Conservation (phyloP, 1,140 invertebrate species). For the Adelges cooleyi region DNA sequence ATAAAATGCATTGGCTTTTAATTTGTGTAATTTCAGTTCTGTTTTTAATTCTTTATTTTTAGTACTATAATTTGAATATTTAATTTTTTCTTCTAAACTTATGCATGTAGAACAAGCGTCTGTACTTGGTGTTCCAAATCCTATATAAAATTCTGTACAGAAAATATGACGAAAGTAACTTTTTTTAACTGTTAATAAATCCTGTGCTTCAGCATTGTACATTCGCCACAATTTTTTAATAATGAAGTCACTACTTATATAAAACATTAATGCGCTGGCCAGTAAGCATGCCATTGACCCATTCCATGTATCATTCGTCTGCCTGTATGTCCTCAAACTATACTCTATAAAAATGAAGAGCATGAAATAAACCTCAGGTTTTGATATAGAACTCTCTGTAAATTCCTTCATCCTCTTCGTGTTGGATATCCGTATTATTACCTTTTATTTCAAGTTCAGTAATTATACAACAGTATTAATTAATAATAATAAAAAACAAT, state of each 20-base stretch:
- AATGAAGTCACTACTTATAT: slow-evolving; percentile 8
- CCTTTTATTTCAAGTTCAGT: no score
- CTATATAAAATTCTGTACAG: slow-evolving; percentile 31
- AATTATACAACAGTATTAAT: no score
- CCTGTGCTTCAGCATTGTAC: background rate
- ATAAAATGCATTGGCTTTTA: slow-evolving; percentile 36
- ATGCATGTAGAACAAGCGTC: slow-evolving; percentile 33
- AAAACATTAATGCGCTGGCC: no score
- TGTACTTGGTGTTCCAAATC: slow-evolving; percentile 31
- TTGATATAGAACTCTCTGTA: no score
- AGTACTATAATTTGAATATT: slow-evolving; percentile 20
- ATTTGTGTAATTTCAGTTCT: slow-evolving; percentile 33
- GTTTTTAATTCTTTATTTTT: slow-evolving; percentile 29
- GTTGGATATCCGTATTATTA: no score
- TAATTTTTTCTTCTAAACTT: slow-evolving; percentile 29
- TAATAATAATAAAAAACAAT: no score
- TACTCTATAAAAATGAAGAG: no score
- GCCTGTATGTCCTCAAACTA: no score
- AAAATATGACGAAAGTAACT: slow-evolving; percentile 30
- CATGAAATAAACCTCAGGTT: no score
- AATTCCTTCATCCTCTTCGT: no score
- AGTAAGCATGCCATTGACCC: no score
- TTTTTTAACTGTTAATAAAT: background rate
- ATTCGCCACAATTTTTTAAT: slow-evolving; percentile 18
- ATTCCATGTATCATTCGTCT: no score